Percentiles rank a stretch among this genome's conserved stretches.
These are phyloP conservation scores for Anoncus sp. DNA, from an alignment of 2,888 invertebrate genomes.

Conservation along the genomic window DNA sequence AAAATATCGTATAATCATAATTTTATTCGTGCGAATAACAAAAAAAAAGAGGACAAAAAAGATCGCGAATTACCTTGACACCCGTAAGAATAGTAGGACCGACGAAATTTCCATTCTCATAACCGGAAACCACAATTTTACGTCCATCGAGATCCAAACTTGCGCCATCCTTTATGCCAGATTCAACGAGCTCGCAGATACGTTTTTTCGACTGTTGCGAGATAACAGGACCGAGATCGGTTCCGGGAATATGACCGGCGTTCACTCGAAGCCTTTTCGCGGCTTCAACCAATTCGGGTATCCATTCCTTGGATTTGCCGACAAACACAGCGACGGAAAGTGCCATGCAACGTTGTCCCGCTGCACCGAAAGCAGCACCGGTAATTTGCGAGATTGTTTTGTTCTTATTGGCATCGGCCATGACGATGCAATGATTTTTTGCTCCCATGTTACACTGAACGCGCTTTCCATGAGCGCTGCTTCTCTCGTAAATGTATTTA, in stretches of 20 bases:
- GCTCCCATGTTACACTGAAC: conserved; percentile 99
- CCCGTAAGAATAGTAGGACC: conserved; percentile 97
- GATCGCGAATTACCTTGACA: conserved; percentile 86
- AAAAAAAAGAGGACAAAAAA: conserved; percentile 10
- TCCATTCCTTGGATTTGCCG: conserved; percentile 93
- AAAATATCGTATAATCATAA: neutral
- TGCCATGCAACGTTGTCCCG: conserved; percentile 99
- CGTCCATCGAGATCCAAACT: conserved; percentile 95
- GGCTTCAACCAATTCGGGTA: conserved; percentile 94
- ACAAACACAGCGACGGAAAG: conserved; percentile 97
- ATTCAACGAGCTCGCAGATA: conserved; percentile 92
- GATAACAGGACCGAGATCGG: conserved; percentile 97
- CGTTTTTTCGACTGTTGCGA: conserved; percentile 95
- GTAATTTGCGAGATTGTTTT: conserved; percentile 95
- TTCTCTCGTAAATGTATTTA: conserved; percentile 96
- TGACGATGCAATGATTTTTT: conserved; percentile 98
- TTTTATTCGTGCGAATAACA: neutral
- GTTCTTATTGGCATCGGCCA: conserved; percentile 99
- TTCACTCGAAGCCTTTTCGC: conserved; percentile 95
- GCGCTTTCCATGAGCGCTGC: conserved; percentile 95
- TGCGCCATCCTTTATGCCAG: conserved; percentile 94
- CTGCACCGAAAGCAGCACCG: conserved; percentile 99
- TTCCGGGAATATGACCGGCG: conserved; percentile 92
- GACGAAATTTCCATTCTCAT: conserved; percentile 98
- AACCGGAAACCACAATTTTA: conserved; percentile 91